Percentiles rank a stretch among this genome's conserved stretches.
phyloP scores from a whole-genome alignment of 2,113 vertebrate genomes.

The Sminthopsis crassicaudata region DNA sequence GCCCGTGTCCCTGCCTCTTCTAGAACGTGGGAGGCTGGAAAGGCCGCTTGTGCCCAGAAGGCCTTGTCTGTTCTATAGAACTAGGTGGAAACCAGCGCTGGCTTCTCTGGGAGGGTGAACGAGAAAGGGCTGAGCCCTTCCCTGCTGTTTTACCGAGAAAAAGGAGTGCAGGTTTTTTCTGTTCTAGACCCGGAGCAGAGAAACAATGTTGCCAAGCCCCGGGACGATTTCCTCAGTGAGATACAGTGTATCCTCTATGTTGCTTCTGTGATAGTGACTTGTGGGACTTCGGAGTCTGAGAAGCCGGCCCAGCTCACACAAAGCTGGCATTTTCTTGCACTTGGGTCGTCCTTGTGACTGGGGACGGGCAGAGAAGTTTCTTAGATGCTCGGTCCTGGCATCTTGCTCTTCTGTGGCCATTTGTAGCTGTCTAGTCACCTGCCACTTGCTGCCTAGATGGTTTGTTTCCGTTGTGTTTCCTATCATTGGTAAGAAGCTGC shows the following conservation, averaged over 20 bases:
- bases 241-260: neutral
- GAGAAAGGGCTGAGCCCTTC: neutral
- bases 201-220: neutral
- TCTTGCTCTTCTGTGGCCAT: neutral
- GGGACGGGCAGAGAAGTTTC: neutral
- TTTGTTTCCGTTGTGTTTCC: neutral
- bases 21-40: too few species aligned
- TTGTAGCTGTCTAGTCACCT: neutral
- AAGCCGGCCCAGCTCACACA: neutral
- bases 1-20: neutral
- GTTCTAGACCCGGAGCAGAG: neutral
- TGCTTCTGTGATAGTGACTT: neutral
- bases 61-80: neutral
- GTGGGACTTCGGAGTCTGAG: neutral
- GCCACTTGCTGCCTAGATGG: conserved; percentile 1
- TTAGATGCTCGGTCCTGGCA: neutral
- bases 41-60: too few species aligned
- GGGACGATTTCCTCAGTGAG: neutral
- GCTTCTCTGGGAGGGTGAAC: neutral
- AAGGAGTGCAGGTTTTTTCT: neutral
- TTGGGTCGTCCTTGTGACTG: neutral
- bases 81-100: neutral
- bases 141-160: neutral
- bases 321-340: neutral
- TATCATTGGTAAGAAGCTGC: conserved; percentile 14